Evolutionary conservation across 2,113 vertebrate species (phyloP), one percentile per base, ranked within the genome.

Genomic region (Nansenia antarctica): DNA sequence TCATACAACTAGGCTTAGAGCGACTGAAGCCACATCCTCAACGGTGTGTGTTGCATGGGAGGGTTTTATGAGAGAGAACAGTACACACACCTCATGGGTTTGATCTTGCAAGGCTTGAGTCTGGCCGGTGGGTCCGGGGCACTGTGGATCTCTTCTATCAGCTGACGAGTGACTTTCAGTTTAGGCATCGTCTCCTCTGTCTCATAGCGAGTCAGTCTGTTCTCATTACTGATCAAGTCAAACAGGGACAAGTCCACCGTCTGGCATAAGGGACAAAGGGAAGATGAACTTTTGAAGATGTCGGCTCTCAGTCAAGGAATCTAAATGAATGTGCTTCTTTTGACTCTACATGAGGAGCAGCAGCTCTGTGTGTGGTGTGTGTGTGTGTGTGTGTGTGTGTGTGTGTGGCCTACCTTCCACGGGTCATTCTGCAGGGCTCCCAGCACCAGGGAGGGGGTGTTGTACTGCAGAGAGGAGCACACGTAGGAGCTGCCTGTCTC

Each of bases 61-160:
- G 3, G 8, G 12, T n/a, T 22, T 15, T 26, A 7, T 32, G 24
- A 3, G 18, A n/a, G 3, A 2, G 30, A 24, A 22, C 20, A 1
- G 24, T 18, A 12, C 0, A 53, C 83, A 14, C 49, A 97, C 96
- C 94, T 96, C 94, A 91, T 94, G 42, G 95, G 93, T 82, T 98
- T 98, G 77, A 98, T 93, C 24, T 94, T 95, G 80, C 94, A 93
- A 1, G 90, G 88, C 70, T 87, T 94, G 67, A 93, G 93, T 69
- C 93, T 88, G 2, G 94, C 75, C 0, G 93, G 85, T 14, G 93
- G 87, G 9, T 93, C 91, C 29, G 94, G 93, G 37, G 89, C 90
- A 18, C 75, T 88, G 90, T 95, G 93, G 77, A 96, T 94, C 82
- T 98, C 96, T 82, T 98, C 95, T 45, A 98, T 96, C 31, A 96